Percentiles rank a stretch among this genome's conserved stretches.
Evolutionary conservation across 2,888 invertebrate genomes (phyloP).

Genomic region (Leptopilina myrica): DNA sequence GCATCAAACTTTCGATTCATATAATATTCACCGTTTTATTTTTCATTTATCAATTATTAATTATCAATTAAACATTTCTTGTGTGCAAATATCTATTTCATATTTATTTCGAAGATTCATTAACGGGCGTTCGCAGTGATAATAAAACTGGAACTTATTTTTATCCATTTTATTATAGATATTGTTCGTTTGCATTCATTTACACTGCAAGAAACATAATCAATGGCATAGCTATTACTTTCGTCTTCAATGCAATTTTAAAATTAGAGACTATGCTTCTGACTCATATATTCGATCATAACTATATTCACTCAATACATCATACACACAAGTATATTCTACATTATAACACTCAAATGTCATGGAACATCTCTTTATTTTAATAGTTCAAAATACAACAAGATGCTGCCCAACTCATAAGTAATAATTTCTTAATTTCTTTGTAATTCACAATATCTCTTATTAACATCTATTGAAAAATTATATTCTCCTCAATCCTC

Average conservation of each 20-base stretch:
- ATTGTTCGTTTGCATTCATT: constrained; percentile 54
- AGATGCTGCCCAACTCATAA: constrained; percentile 56
- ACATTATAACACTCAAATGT: constrained; percentile 67
- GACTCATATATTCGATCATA: constrained; percentile 17
- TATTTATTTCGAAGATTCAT: constrained; percentile 46
- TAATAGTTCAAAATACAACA: constrained; percentile 60
- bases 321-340: constrained; percentile 56
- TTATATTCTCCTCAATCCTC: not conserved
- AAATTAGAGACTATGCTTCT: constrained; percentile 50
- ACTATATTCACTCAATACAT: constrained; percentile 47
- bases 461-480: not conserved
- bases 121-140: constrained; percentile 37
- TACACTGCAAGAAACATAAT: constrained; percentile 67
- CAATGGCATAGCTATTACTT: constrained; percentile 60
- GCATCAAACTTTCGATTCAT: constrained; percentile 67
- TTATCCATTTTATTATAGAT: constrained; percentile 36
- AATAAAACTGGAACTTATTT: constrained; percentile 23
- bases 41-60: not conserved
- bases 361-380: constrained; percentile 68
- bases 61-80: constrained; percentile 24
- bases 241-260: constrained; percentile 48
- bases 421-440: not conserved
- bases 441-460: constrained; percentile 10
- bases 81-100: constrained; percentile 26
- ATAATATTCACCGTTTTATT: constrained; percentile 42